Base-by-base conservation (phyloP, 2,888 invertebrate genomes). In the Cactoblastis cactorum region DNA sequence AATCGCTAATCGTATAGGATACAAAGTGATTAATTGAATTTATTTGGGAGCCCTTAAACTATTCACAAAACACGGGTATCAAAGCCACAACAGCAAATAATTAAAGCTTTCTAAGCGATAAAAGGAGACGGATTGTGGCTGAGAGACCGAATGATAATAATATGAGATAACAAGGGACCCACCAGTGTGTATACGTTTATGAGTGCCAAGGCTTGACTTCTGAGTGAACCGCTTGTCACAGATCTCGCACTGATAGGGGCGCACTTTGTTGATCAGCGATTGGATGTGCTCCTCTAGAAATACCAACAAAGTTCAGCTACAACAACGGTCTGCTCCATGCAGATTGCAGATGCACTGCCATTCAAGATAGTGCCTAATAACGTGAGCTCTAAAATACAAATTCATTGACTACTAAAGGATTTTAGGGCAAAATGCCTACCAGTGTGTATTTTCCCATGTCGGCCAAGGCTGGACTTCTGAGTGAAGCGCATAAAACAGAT, bases 181-280 rank as follows among this genome's bases (percentile, higher is more conserved):
- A 91, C 91, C 91, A 67, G 94, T 94, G 82, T 95, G 95, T 70
- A 94, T 94, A 76, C 94, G 92, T 81, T 94, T 94, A 90, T 95
- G 95, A 71, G 95, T 95, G 86, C 95, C 95, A 69, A 95, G 91
- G 86, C 95, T 95, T 78, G 94, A 94, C 88, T 95, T 95, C 90
- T 95, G 95, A 64, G 95, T 94, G 88, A 95, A 95, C 78, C 94
- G 91, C 90, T 95, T 95, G 80, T 93, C 91, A 84, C 95, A 95
- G 77, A 94, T 90, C 82, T 94, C 94, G 82, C 95, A 95, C 79
- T 94, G 90, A 86, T 89, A 91, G 71, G 91, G 91, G 76, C 91
- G 90, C 85, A 90, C 90, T 90, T 90, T 90, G 90, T 90, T 90
- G 90, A 90, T 90, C 90, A 90, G 90, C 90, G 90, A 90, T 87